Conservation (phyloP, 35 echinoderm and acorn worm species). For the Hemicentrotus pulcherrimus region DNA sequence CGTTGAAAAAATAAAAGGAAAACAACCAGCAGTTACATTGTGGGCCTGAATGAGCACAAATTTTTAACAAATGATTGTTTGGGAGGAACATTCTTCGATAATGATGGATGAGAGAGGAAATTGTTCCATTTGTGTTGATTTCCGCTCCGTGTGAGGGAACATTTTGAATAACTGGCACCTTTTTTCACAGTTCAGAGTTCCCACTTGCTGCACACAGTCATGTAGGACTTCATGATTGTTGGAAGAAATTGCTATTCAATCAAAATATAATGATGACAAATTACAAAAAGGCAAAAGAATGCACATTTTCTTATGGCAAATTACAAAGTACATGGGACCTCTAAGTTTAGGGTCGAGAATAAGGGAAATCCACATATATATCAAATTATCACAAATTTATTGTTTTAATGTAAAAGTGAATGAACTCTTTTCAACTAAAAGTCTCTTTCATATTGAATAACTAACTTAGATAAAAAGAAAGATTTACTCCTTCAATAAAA, state of each 20-base stretch:
- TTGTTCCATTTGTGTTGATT: not conserved
- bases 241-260: not conserved
- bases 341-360: not conserved
- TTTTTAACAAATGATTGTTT: not conserved
- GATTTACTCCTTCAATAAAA: too few relatives aligned
- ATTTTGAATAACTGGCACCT: not conserved
- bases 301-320: not conserved
- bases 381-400: too few relatives aligned
- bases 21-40: not conserved
- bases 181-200: not conserved
- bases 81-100: not conserved
- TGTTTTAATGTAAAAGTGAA: too few relatives aligned
- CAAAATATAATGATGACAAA: not conserved
- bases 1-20: not conserved
- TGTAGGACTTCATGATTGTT: not conserved
- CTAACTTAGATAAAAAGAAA: too few relatives aligned
- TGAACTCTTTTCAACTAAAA: too few relatives aligned
- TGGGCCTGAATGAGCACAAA: not conserved
- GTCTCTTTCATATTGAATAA: too few relatives aligned
- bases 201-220: not conserved
- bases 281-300: not conserved
- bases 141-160: not conserved
- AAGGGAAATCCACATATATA: too few relatives aligned
- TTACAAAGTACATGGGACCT: not conserved
- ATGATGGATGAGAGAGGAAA: not conserved